Evolutionary conservation across 1,140 invertebrate genomes (phyloP).

Genomic region (Eriosoma lanigerum): DNA sequence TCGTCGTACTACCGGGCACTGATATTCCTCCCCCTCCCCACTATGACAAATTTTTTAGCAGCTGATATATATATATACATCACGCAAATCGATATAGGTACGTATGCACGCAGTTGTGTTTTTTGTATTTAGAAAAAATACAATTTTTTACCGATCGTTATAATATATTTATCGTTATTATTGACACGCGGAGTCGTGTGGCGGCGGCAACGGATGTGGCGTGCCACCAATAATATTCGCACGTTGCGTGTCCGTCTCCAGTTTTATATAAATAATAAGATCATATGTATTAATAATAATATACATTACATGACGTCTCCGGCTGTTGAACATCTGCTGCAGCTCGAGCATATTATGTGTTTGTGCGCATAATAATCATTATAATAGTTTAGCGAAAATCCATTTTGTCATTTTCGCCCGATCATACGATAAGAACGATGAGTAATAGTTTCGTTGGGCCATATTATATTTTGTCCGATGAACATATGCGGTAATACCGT

Average conservation of each 20-base stretch:
- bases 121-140: neutral
- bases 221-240: neutral
- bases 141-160: neutral
- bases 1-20: no score
- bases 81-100: neutral
- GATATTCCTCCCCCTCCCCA: no score
- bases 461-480: no score
- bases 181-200: constrained; percentile 16
- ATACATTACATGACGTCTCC: neutral
- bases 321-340: neutral
- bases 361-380: neutral
- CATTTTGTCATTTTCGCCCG: no score
- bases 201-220: neutral
- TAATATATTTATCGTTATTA: constrained; percentile 21
- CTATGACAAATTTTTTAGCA: no score
- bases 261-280: constrained; percentile 6
- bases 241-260: constrained; percentile 9
- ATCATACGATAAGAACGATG: no score
- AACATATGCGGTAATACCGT: no score
- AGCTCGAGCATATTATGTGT: neutral
- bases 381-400: neutral
- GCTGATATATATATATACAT: no score
- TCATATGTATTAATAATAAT: no score
- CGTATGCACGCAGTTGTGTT: neutral
- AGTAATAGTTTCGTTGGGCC: no score